Evolutionary conservation across 2,113 vertebrate genomes (phyloP).

Genomic region (Melanotaenia duboulayi): DNA sequence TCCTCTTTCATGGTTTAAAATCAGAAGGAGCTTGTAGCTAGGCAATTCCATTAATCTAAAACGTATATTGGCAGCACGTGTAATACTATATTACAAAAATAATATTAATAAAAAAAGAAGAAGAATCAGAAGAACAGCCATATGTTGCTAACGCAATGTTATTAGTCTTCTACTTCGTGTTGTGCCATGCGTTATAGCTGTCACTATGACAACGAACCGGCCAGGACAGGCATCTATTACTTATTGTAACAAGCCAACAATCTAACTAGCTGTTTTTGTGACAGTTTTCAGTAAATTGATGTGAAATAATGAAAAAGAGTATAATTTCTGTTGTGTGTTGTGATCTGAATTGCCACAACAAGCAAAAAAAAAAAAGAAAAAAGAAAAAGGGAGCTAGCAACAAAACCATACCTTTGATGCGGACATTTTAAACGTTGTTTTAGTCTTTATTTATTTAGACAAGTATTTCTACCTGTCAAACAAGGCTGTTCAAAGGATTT

Average conservation of each 20-base stretch:
- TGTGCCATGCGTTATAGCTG: constrained; percentile 27
- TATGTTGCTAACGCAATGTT: background rate
- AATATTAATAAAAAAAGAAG: no score
- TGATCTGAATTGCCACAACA: background rate
- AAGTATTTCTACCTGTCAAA: no score
- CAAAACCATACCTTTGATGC: background rate
- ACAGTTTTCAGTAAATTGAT: background rate
- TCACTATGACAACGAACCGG: constrained; percentile 81
- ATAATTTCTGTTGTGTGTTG: no score
- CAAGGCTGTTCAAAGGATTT: background rate
- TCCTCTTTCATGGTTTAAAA: background rate
- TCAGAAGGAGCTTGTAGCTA: background rate
- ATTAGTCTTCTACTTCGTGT: constrained; percentile 10
- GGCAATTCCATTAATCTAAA: fast-evolving
- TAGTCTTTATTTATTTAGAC: background rate
- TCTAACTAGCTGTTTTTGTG: background rate
- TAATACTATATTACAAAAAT: background rate
- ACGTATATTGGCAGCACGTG: fast-evolving
- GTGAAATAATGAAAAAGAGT: background rate
- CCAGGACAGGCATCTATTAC: background rate
- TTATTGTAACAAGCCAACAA: background rate
- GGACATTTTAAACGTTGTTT: background rate
- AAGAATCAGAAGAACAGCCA: background rate
- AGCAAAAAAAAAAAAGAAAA: no score
- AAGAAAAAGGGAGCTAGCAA: background rate